Evolutionary conservation across 2,888 invertebrate species (phyloP).

Genomic region (Tricholauxania praeusta): DNA sequence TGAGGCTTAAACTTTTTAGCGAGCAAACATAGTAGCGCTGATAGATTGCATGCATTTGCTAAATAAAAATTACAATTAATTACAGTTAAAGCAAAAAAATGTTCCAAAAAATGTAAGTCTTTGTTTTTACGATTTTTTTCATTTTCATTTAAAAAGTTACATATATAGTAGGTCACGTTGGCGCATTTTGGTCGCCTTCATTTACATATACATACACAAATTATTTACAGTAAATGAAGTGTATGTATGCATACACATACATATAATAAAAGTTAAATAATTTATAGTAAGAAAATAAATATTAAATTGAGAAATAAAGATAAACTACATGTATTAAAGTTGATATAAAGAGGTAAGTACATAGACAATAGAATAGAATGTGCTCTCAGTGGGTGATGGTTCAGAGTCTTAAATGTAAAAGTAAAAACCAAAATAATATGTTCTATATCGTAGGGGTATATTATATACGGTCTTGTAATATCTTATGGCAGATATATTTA

Average conservation of each 20-base stretch:
- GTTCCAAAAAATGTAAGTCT: slow-evolving; percentile 20
- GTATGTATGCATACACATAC: slow-evolving; percentile 1
- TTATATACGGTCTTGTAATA: slow-evolving; percentile 15
- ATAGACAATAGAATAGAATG: slow-evolving; percentile 6
- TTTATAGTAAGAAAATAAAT: slow-evolving; percentile 1
- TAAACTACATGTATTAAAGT: slow-evolving; percentile 10
- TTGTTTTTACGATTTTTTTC: background rate
- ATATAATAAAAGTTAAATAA: background rate
- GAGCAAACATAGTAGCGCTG: too few species aligned
- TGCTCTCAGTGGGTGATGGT: slow-evolving; percentile 6
- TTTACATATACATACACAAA: slow-evolving; percentile 23
- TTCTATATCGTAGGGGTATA: background rate
- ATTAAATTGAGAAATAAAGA: background rate
- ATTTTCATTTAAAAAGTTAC: background rate
- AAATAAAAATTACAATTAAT: slow-evolving; percentile 29
- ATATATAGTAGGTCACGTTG: slow-evolving; percentile 35
- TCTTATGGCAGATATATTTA: slow-evolving; percentile 47
- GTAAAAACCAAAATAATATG: too few species aligned
- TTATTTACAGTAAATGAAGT: slow-evolving; percentile 27
- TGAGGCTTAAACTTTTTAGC: too few species aligned
- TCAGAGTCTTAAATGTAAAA: background rate
- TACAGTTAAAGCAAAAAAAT: slow-evolving; percentile 2
- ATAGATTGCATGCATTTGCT: background rate
- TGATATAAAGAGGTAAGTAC: background rate
- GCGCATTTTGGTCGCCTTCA: slow-evolving; percentile 28